Percentiles rank a stretch among this genome's conserved stretches.
phyloP scores from a whole-genome alignment of 1,140 invertebrate genomes.

The Aphis gossypii region DNA sequence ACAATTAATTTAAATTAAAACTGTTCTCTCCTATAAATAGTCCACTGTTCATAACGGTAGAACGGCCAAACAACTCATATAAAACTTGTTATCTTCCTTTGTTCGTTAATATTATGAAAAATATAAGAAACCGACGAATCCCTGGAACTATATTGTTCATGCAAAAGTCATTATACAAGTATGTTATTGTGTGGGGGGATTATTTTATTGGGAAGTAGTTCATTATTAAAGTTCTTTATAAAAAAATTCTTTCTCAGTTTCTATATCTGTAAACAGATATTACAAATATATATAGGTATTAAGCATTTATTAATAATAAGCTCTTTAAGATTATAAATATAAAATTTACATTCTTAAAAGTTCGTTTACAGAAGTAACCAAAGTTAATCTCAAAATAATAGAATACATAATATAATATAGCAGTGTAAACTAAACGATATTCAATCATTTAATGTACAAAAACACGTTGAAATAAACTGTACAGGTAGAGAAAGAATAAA shows the following conservation, averaged over 20 bases:
- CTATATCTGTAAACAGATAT: not conserved
- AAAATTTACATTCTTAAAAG: not conserved
- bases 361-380: not conserved
- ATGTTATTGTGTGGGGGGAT: not conserved
- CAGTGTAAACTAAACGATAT: too few species aligned
- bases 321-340: not conserved
- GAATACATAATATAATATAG: not conserved
- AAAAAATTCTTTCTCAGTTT: not conserved
- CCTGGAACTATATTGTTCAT: not conserved
- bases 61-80: not conserved
- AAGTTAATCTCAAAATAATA: not conserved
- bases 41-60: not conserved
- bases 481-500: not conserved
- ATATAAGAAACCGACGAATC: not conserved
- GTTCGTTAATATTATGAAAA: not conserved
- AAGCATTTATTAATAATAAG: not conserved
- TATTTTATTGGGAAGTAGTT: not conserved
- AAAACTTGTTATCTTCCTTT: not conserved
- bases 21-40: not conserved
- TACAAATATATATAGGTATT: too few species aligned
- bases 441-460: not conserved
- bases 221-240: not conserved
- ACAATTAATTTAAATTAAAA: conserved; percentile 11
- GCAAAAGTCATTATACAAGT: not conserved
- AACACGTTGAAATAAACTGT: not conserved